phyloP scores from a whole-genome alignment of 2,113 vertebrate species.

The Brachypteracias leptosomus region DNA sequence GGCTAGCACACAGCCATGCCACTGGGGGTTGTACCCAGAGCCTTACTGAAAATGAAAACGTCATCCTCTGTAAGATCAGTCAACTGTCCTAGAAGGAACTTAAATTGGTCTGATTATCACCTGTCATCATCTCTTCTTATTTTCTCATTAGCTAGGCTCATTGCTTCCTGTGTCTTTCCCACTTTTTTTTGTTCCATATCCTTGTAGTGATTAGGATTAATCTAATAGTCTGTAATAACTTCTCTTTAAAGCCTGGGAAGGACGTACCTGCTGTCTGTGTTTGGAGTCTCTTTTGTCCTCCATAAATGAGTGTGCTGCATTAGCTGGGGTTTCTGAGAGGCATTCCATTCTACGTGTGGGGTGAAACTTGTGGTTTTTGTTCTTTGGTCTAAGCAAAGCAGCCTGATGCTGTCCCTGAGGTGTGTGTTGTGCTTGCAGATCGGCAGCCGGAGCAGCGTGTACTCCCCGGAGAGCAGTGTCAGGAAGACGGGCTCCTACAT shows the following conservation, averaged over 20 bases:
- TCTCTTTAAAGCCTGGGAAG: neutral
- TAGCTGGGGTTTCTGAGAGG: neutral
- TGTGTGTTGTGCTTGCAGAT: conserved; percentile 79
- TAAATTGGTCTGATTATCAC: neutral
- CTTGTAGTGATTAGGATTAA: neutral
- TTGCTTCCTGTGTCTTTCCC: neutral
- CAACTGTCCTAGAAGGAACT: neutral
- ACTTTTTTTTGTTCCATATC: neutral
- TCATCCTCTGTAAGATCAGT: neutral
- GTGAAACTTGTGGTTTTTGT: neutral
- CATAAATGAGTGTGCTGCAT: neutral
- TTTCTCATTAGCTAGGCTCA: neutral
- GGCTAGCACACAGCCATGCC: neutral
- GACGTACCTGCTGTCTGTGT: neutral
- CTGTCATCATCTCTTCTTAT: neutral
- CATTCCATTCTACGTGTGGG: rapidly evolving
- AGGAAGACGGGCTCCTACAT: conserved; percentile 98
- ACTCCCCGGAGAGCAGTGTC: conserved; percentile 96
- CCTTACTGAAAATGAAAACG: neutral
- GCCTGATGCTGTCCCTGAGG: neutral
- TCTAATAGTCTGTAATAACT: neutral
- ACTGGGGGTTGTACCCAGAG: neutral
- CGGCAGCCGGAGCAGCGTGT: conserved; percentile 96
- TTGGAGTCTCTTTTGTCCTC: neutral
- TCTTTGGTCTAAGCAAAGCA: neutral